These are phyloP conservation scores for Operophtera brumata DNA, from an alignment of 2,888 invertebrate genomes.

Conservation along the genomic window DNA sequence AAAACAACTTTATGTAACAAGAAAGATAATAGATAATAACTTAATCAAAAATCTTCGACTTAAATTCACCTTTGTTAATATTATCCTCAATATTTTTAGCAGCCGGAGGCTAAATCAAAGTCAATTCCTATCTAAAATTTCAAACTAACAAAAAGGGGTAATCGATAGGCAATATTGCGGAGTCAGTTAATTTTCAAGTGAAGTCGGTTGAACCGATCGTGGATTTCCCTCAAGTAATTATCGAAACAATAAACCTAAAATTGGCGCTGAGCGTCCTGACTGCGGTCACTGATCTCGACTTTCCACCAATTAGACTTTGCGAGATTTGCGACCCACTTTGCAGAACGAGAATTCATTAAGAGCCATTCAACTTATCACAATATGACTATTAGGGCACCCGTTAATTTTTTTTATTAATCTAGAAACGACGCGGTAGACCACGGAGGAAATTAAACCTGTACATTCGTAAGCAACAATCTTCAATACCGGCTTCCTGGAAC, in stretches of 20 bases:
- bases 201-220: conserved; percentile 49
- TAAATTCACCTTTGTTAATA: neutral
- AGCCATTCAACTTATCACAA: conserved; percentile 75
- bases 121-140: conserved; percentile 13
- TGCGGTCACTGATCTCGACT: conserved; percentile 69
- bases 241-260: conserved; percentile 77
- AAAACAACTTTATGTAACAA: too few relatives aligned
- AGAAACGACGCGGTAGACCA: conserved; percentile 34
- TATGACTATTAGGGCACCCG: conserved; percentile 65
- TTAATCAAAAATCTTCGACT: neutral
- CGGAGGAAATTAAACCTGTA: conserved; percentile 3
- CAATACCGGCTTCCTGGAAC: conserved; percentile 53
- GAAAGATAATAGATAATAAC: too few relatives aligned
- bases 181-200: conserved; percentile 48
- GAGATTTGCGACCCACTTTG: conserved; percentile 58
- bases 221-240: conserved; percentile 72
- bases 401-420: conserved; percentile 71
- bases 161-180: conserved; percentile 24
- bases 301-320: conserved; percentile 68
- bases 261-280: conserved; percentile 62
- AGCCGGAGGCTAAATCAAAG: neutral
- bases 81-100: neutral
- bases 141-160: conserved; percentile 20
- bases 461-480: conserved; percentile 44
- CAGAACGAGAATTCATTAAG: conserved; percentile 76